Evolutionary conservation across 1,140 invertebrate species (phyloP), one percentile per base, ranked within the genome.

Genomic region (Anastrepha ludens): DNA sequence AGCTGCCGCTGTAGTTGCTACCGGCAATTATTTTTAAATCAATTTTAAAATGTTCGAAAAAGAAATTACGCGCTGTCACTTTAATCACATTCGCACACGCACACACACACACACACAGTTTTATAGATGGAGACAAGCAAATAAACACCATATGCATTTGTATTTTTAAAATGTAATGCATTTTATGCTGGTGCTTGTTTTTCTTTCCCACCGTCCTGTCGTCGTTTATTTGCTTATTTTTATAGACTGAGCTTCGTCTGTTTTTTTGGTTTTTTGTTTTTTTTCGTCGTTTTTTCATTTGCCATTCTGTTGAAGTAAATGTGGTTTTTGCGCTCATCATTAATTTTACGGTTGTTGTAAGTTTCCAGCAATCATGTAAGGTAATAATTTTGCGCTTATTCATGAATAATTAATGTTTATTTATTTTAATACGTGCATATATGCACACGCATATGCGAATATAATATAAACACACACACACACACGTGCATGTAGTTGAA

Each of bases 1-100:
- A 8, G 74, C 47, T 81, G 70, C 39, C n/a, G 47, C 8, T 78
- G 70, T 17, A 78, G n/a, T 78, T 55, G 74, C 74, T 29, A 17
- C n/a, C 20, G 20, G 74, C 74, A 81, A 81, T 81, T 81, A 81
- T 81, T 81, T 81, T 81, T 81, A 81, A 81, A 81, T 81, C 74
- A 81, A 81, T 81, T 81, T 81, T 9, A 81, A 74, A 74, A 74
- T 74, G 67, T 81, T 81, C 47, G n/a, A 8, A 50, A 81, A 81
- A 58, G 74, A 81, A 81, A 81, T 81, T 55, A 81, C 44, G 47
- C 44, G 74, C 74, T 55, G 47, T 81, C 74, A 50, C n/a, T 81
- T 8, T 55, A 9, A 81, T n/a, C 74, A 81, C 0, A 81, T 13
- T 17, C 39, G 17, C 11, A 74, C 20, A 39, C 65, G 11, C 3